phyloP scores from a whole-genome alignment of 2,797 vertebrate species.

The Poecile montanus region DNA sequence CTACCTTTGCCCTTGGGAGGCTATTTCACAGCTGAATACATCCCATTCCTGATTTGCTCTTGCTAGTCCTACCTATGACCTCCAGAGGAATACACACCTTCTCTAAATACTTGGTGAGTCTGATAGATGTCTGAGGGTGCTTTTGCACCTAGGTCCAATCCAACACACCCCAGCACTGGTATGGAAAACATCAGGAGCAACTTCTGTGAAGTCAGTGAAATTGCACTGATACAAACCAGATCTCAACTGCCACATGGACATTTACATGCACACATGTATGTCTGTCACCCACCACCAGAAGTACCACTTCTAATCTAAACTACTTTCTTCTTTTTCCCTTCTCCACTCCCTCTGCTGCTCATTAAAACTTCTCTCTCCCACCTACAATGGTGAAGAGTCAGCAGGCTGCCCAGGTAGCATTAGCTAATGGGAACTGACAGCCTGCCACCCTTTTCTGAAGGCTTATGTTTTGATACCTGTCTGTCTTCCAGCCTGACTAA shows the following conservation, averaged over 20 bases:
- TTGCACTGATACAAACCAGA: neutral
- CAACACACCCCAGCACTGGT: neutral
- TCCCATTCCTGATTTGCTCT: constrained; percentile 4
- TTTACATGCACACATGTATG: neutral
- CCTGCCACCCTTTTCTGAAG: constrained; percentile 27
- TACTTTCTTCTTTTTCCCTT: neutral
- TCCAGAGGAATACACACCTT: neutral
- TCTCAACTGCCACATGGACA: neutral
- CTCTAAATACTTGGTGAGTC: neutral
- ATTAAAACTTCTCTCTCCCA: constrained; percentile 53
- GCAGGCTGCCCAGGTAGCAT: constrained; percentile 23
- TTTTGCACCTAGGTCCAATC: neutral
- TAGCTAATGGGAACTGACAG: constrained; percentile 58
- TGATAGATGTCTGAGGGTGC: neutral
- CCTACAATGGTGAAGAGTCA: constrained; percentile 17
- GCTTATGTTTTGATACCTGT: constrained; percentile 13
- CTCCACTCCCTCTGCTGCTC: constrained; percentile 33
- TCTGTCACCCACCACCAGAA: neutral
- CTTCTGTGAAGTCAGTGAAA: neutral
- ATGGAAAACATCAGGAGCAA: neutral
- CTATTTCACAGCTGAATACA: constrained; percentile 66
- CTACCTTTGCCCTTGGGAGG: constrained; percentile 51
- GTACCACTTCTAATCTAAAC: neutral
- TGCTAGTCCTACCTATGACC: constrained; percentile 32
- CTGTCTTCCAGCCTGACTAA: constrained; percentile 49